Evolutionary conservation across 2,113 vertebrate genomes (phyloP), one percentile per base, ranked within the genome.

Genomic region (Canis aureus): DNA sequence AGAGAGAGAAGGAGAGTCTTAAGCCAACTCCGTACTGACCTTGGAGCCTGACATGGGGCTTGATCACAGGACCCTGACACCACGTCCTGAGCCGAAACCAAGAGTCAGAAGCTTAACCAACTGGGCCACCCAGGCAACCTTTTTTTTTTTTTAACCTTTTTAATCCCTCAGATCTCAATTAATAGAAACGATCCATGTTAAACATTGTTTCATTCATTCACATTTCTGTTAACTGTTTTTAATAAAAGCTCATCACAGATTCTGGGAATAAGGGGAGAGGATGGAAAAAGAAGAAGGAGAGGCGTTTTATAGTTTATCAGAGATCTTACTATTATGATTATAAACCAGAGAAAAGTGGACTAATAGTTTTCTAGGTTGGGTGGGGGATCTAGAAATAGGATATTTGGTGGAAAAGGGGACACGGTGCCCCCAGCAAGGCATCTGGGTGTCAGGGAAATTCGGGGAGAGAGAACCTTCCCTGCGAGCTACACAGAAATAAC

Each of bases 21-120:
- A 69, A n/a, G 66, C 66, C 16, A 16, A 69, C 66, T n/a, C 66
- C 16, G 3, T 17, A 32, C 66, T 67, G 32, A 69, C 32, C 3
- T 3, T 69, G 66, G 66, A n/a, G 66, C 16, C 66, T 16, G 1
- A n/a, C 8, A 4, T 0, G 8, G 66, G 66, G 32, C 32, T 69
- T 0, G 1, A n/a, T 69, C 16, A 16, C 32, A n/a, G 1, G 7
- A 8, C 66, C 32, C 66, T 9, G 66, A n/a, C 15, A n/a, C 3
- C 32, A 69, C 1, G 3, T n/a, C 66, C 32, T 69, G 66, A 69
- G 66, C 66, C 0, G 8, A 69, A 10, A 69, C 66, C 7, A 69
- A n/a, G 66, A n/a, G 66, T 69, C 3, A 6, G 66, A 69, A 1
- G 32, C 32, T 69, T 16, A 67, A 69, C 66, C 32, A 69, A n/a